These are phyloP conservation scores for Hydrozoanthus gracilis DNA, from an alignment of 92 coral and sea anemone genomes.

Conservation along the genomic window DNA sequence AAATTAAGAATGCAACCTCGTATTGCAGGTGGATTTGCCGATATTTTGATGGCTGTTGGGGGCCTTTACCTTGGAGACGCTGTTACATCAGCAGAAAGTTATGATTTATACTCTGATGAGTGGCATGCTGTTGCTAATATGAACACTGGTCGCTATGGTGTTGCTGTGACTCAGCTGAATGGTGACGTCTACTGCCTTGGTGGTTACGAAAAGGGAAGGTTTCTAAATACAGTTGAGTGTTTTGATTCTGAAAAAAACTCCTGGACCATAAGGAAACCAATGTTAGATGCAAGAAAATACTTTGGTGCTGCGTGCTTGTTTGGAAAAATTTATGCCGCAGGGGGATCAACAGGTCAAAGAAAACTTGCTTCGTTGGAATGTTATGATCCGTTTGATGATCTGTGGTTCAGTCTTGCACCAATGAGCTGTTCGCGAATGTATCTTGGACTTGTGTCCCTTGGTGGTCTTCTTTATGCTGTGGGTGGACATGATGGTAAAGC, in stretches of 20 bases:
- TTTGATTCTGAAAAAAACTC: conserved; percentile 77
- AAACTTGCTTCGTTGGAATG: conserved; percentile 86
- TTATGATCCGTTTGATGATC: conserved; percentile 78
- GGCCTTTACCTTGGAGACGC: conserved; percentile 87
- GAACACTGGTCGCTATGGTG: conserved; percentile 85
- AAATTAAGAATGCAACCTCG: conserved; percentile 82
- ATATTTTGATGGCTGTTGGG: conserved; percentile 83
- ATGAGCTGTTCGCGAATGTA: conserved; percentile 90
- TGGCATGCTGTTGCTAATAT: conserved; percentile 77
- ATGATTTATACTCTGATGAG: conserved; percentile 89
- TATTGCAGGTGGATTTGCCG: conserved; percentile 90
- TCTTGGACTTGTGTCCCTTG: conserved; percentile 82
- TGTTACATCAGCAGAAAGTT: conserved; percentile 83
- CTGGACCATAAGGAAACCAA: conserved; percentile 72
- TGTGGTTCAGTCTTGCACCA: conserved; percentile 74
- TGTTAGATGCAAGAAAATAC: conserved; percentile 89
- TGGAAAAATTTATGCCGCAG: conserved; percentile 89
- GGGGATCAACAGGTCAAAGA: conserved; percentile 86
- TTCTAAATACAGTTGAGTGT: conserved; percentile 75
- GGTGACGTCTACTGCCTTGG: conserved; percentile 93
- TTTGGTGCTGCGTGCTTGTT: conserved; percentile 90
- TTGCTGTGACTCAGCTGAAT: conserved; percentile 82
- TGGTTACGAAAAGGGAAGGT: conserved; percentile 82
- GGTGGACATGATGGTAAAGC: conserved; percentile 94
- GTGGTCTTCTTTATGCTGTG: conserved; percentile 89